Percentiles rank a stretch among this genome's conserved stretches.
Evolutionary conservation across 2,113 vertebrate genomes (phyloP).

Genomic region (Hiodon tergisus): DNA sequence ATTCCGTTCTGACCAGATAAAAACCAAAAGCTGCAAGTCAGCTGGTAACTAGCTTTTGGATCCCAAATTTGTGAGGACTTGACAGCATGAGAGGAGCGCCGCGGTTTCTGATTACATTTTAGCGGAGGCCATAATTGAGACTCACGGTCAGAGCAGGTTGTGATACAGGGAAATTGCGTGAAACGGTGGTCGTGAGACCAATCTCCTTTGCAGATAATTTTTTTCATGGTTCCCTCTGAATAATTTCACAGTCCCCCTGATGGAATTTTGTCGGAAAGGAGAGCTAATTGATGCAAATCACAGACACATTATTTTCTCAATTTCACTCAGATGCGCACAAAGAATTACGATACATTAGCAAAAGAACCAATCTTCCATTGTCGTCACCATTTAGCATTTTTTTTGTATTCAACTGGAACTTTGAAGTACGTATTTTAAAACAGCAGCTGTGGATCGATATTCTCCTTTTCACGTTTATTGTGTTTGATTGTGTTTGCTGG

Average conservation of each 20-base stretch:
- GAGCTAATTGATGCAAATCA: constrained; percentile 15
- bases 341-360: constrained; percentile 29
- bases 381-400: too few relatives aligned
- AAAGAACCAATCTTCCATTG: too few relatives aligned
- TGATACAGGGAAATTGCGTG: background rate
- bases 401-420: too few relatives aligned
- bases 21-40: background rate
- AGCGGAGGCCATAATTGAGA: background rate
- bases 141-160: background rate
- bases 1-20: background rate
- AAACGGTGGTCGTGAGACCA: constrained; percentile 13
- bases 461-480: too few relatives aligned
- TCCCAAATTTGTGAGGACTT: background rate
- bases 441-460: too few relatives aligned
- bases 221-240: background rate
- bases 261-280: constrained; percentile 16
- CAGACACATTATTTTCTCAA: background rate
- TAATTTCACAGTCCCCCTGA: background rate
- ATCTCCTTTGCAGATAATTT: constrained; percentile 11
- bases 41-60: background rate
- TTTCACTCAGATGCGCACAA: constrained; percentile 4
- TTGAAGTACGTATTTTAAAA: too few relatives aligned
- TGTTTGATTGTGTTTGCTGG: too few relatives aligned
- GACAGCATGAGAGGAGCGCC: background rate
- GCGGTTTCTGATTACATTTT: constrained; percentile 17